Evolutionary conservation across 1,140 invertebrate genomes (phyloP).

Genomic region (Drosophila athabasca): DNA sequence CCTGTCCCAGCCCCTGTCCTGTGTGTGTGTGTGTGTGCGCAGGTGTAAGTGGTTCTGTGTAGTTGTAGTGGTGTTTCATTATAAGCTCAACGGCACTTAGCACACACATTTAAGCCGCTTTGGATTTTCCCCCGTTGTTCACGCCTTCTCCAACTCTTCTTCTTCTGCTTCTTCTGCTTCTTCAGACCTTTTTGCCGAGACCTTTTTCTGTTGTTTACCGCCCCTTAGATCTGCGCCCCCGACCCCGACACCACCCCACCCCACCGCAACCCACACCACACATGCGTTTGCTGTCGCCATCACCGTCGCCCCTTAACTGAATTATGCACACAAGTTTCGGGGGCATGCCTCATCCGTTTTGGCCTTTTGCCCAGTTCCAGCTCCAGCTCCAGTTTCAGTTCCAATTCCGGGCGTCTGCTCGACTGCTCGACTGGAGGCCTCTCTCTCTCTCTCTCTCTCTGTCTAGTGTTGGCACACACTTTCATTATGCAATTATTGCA

Average conservation of each 20-base stretch:
- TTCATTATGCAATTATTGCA: conserved; percentile 75
- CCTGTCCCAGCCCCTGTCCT: not conserved
- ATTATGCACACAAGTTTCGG: conserved; percentile 53
- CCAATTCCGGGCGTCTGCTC: no score
- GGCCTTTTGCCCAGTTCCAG: conserved; percentile 52
- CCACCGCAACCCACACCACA: not conserved
- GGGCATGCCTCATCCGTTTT: conserved; percentile 46
- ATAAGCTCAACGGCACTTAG: conserved; percentile 77
- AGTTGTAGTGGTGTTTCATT: conserved; percentile 54
- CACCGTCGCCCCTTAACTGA: conserved; percentile 31
- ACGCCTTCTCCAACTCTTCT: conserved; percentile 13
- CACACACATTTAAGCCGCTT: conserved; percentile 78
- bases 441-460: conserved; percentile 7
- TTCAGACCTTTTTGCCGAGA: conserved; percentile 26
- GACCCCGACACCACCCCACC: not conserved
- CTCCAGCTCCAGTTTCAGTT: conserved; percentile 13
- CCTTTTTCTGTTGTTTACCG: conserved; percentile 8
- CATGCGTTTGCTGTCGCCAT: conserved; percentile 9
- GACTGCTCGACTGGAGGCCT: not conserved
- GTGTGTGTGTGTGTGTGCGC: not conserved
- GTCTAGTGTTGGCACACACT: conserved; percentile 49
- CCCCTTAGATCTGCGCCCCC: conserved; percentile 5
- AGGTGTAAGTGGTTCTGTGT: conserved; percentile 21
- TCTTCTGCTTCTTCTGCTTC: not conserved
- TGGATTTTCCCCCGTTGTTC: conserved; percentile 54